Percentiles rank a stretch among this genome's conserved stretches.
Conservation (phyloP, 2,797 vertebrate genomes). For the Australoheros facetus region DNA sequence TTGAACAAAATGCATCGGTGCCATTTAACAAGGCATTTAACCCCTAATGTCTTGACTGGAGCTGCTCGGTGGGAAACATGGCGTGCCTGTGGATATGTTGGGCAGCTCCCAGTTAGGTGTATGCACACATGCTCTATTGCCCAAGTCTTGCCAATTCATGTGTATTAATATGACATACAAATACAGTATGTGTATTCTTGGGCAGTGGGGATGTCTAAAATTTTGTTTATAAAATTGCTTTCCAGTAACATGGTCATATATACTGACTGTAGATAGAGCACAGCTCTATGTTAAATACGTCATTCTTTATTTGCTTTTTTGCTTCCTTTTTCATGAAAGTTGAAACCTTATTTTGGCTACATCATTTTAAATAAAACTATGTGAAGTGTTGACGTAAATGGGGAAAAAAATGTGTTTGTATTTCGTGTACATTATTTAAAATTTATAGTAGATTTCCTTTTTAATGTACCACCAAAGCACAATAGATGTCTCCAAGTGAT, state of each 20-base stretch:
- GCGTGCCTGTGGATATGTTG: constrained; percentile 24
- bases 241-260: background rate
- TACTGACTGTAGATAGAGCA: background rate
- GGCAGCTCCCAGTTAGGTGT: constrained; percentile 17
- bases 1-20: constrained; percentile 30
- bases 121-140: background rate
- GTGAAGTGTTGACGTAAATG: background rate
- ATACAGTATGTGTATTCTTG: fast-evolving
- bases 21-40: constrained; percentile 49
- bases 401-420: background rate
- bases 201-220: background rate
- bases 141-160: background rate
- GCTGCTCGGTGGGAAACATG: constrained; percentile 15
- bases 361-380: fast-evolving
- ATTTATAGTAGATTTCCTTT: background rate
- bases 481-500: background rate
- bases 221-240: background rate
- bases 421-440: background rate
- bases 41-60: background rate
- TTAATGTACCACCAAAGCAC: background rate
- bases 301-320: background rate
- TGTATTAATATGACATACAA: background rate
- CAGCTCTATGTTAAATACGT: no score
- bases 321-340: background rate
- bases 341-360: background rate